A percentile compares a stretch with the other conserved stretches of the same genome.
These are phyloP conservation scores for Drosophila phalerata DNA, from an alignment of 2,888 invertebrate genomes.

Conservation along the genomic window DNA sequence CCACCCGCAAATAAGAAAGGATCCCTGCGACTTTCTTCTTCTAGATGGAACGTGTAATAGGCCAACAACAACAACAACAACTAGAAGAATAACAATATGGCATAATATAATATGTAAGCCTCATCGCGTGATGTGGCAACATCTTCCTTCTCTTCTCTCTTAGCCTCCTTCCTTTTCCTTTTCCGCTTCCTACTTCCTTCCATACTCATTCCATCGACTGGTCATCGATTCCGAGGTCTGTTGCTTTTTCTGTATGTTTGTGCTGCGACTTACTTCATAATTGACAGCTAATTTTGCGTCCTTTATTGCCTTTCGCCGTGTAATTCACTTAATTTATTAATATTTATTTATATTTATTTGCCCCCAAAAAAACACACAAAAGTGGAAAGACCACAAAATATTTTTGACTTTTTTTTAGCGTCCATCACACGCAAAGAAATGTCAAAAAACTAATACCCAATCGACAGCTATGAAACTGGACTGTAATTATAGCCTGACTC, in stretches of 20 bases:
- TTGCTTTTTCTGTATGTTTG: slow-evolving; percentile 10
- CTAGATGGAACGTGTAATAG: slow-evolving; percentile 44
- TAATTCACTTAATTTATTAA: slow-evolving; percentile 72
- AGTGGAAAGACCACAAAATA: neutral
- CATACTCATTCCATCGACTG: neutral
- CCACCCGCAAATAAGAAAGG: neutral
- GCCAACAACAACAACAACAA: slow-evolving; percentile 19
- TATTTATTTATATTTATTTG: slow-evolving; percentile 47
- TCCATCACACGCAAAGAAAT: slow-evolving; percentile 36
- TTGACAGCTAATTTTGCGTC: slow-evolving; percentile 76
- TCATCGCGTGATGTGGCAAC: slow-evolving; percentile 61
- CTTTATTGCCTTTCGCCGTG: slow-evolving; percentile 64
- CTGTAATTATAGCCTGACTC: slow-evolving; percentile 44
- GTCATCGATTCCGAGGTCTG: slow-evolving; percentile 19
- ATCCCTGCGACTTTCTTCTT: neutral
- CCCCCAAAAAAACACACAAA: neutral
- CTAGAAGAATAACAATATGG: slow-evolving; percentile 17
- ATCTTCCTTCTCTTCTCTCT: slow-evolving; percentile 13
- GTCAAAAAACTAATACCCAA: slow-evolving; percentile 54
- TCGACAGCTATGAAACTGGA: slow-evolving; percentile 37
- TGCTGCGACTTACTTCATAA: slow-evolving; percentile 66
- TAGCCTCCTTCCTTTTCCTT: neutral
- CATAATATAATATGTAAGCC: slow-evolving; percentile 40
- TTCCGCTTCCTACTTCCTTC: neutral
- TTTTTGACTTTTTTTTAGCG: slow-evolving; percentile 6